Evolutionary conservation across 2,797 vertebrate species (phyloP), one percentile per base, ranked within the genome.

Genomic region (Sebastes minor): DNA sequence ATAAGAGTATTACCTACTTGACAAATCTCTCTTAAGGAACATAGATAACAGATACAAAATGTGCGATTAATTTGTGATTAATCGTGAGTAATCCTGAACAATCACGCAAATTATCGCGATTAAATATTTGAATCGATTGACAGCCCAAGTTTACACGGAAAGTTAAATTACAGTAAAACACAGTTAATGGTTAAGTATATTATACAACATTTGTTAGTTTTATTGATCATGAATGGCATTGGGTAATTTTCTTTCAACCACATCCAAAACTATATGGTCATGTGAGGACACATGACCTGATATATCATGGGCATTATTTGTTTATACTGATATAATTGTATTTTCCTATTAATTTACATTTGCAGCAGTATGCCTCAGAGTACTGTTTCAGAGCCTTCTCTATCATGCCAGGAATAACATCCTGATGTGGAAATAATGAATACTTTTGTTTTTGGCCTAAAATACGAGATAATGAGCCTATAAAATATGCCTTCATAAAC

Each of bases 401-500:
- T 4, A 10, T 33, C 3, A 14, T 38, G 76, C 59, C 70, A 74
- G 46, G 32, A 63, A 66, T 52, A 53, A 62, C 27, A 65, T 46
- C 9, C 46, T 30, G 33, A 28, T 64, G 22, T 74, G 22, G 22
- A 82, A 84, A 74, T 25, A 22, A 23, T 23, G 35, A 77, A 77
- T 66, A 57, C 65, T 74, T 81, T 71, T 78, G 33, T 73, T 87
- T 84, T 35, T 14, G 13, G 38, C 60, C 78, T 20, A 53, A 76
- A 70, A 79, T 69, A 56, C 38, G 14, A 78, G 53, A 80, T 80
- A 64, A 81, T 71, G 72, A 74, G 25, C 72, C 55, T 16, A 66
- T 27, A 74, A 73, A 82, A 78, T 59, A 12, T 57, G 60, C 33
- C 22, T 71, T 38, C 20, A 70, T 59, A 84, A 83, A 59, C 32